Evolutionary conservation across 2,888 invertebrate species (phyloP).

Genomic region (Zygaena filipendulae): DNA sequence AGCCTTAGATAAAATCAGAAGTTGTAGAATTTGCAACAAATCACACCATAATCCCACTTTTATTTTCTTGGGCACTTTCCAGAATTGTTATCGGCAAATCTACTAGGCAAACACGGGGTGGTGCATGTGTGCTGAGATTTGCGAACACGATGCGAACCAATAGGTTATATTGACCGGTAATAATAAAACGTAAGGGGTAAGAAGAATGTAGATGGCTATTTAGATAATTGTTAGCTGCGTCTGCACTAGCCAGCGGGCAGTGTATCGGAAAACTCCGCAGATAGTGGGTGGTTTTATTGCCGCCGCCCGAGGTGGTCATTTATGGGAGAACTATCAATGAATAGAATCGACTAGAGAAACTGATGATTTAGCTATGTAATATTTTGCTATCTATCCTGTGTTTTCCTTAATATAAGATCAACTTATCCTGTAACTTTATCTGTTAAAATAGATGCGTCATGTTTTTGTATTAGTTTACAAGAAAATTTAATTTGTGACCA

Average conservation of each 20-base stretch:
- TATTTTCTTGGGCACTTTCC: constrained; percentile 39
- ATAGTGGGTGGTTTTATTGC: constrained; percentile 53
- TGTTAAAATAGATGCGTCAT: too few relatives aligned
- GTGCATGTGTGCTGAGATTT: constrained; percentile 53
- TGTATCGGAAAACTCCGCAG: constrained; percentile 62
- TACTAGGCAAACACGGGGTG: constrained; percentile 50
- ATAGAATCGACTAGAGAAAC: constrained; percentile 28
- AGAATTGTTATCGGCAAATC: constrained; percentile 48
- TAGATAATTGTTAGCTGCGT: constrained; percentile 67
- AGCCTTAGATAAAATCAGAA: too few relatives aligned
- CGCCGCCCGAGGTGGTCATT: constrained; percentile 54
- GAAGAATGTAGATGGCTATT: constrained; percentile 70
- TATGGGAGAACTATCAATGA: constrained; percentile 62
- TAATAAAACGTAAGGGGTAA: constrained; percentile 70
- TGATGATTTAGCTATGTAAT: constrained; percentile 51
- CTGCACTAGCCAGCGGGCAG: constrained; percentile 51
- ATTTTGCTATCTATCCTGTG: too few relatives aligned
- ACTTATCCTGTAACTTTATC: too few relatives aligned
- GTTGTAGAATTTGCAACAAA: too few relatives aligned
- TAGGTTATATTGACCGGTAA: constrained; percentile 68
- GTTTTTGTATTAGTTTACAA: constrained; percentile 31
- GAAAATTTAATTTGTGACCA: too few relatives aligned
- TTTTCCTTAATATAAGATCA: too few relatives aligned
- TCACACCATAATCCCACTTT: constrained; percentile 29
- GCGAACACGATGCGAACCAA: constrained; percentile 33